phyloP scores from a whole-genome alignment of 1,140 invertebrate species.

The Tenebrio molitor region DNA sequence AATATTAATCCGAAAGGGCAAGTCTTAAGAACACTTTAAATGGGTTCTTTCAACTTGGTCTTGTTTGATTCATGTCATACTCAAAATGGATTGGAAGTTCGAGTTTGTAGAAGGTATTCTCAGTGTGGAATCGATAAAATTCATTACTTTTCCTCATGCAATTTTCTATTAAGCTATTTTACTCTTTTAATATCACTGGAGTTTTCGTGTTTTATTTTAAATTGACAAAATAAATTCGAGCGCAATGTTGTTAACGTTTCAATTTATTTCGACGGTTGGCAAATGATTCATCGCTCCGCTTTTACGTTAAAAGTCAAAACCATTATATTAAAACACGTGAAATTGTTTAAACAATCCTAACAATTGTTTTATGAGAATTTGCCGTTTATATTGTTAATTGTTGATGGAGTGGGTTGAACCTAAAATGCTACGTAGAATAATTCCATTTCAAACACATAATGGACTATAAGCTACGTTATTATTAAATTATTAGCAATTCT shows the following conservation, averaged over 20 bases:
- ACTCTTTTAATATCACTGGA: constrained; percentile 20
- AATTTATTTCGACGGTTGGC: neutral
- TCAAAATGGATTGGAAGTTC: constrained; percentile 40
- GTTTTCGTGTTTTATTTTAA: constrained; percentile 28
- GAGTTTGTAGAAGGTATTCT: constrained; percentile 37
- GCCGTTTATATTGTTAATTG: constrained; percentile 23
- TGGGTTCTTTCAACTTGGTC: constrained; percentile 40
- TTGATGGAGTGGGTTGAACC: constrained; percentile 15
- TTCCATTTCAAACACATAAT: constrained; percentile 34
- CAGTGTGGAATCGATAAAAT: constrained; percentile 34
- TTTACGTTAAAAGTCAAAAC: too few relatives aligned
- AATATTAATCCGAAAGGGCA: constrained; percentile 31
- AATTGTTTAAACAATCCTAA: neutral
- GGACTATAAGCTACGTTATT: constrained; percentile 11
- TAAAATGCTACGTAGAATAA: constrained; percentile 14
- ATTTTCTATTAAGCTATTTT: constrained; percentile 28
- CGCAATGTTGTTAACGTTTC: neutral
- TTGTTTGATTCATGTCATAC: constrained; percentile 40
- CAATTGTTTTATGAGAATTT: constrained; percentile 25
- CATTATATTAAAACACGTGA: too few relatives aligned
- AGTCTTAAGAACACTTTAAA: constrained; percentile 29
- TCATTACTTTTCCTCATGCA: constrained; percentile 35
- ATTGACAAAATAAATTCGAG: neutral
- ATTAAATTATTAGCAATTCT: constrained; percentile 38
- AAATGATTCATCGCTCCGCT: too few relatives aligned